Base-by-base conservation (phyloP, 2,888 invertebrate genomes). In the Andrena bicolor region DNA sequence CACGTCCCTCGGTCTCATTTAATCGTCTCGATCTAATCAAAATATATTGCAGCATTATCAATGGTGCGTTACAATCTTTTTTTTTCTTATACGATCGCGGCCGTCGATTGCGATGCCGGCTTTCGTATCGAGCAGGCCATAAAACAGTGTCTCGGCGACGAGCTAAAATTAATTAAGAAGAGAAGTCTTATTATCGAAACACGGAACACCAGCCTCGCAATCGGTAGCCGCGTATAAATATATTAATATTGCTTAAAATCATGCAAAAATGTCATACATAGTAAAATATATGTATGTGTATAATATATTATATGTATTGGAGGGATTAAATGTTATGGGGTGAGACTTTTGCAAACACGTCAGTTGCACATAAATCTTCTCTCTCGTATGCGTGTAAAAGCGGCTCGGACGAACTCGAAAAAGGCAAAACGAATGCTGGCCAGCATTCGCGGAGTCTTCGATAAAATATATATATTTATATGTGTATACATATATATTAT, bases 191-290 rank as follows among this genome's bases (percentile, higher is more conserved):
- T 56, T 7, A 53, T 81, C 60, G 51, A 56, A 63, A 66, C 41
- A 32, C 5, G 32, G 10, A 56, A 58, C 49, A 49, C 64, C 79
- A 66, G 72, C 63, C 72, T 71, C 83, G 78, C 60, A 69, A 66
- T 16, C 70, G 74, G 63, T 60, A 71, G 61, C 76, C 87, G 83
- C 77, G 76, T 68, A 89, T 88, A 90, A 86, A 89, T 89, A 91
- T 91, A 91, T 92, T 91, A 91, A 92, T 93, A 93, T 93, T 92
- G 92, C 93, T 93, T 89, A 90, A 90, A 85, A 86, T 92, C 90
- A 92, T 92, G 92, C 92, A 90, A 92, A 91, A 91, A 90, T 90
- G 88, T 90, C 89, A 86, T 92, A 90, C 85, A 82, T 90, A 89
- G 90, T 90, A 91, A 92, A 91, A 92, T 91, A 91, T 91, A 91